Evolutionary conservation across 2,113 vertebrate species (phyloP).

Genomic region (Ophthalmolycus amberensis): DNA sequence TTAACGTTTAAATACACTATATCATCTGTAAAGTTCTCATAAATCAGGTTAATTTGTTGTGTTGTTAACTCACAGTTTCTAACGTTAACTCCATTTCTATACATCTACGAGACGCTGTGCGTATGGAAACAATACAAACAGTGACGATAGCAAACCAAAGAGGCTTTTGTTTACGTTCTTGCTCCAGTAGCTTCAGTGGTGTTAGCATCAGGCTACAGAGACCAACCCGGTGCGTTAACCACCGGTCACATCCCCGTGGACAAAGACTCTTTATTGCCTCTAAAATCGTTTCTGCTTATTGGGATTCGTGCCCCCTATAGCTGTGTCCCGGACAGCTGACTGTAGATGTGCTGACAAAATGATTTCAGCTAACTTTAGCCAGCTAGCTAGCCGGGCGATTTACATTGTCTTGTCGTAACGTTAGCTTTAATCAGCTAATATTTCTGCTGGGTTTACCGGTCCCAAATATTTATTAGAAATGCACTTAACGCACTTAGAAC

Average conservation of each 20-base stretch:
- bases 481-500: neutral
- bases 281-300: neutral
- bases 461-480: neutral
- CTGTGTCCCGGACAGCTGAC: neutral
- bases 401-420: conserved; percentile 62
- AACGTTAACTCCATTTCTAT: neutral
- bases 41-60: neutral
- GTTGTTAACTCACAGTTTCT: neutral
- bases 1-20: neutral
- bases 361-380: conserved; percentile 58
- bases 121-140: neutral
- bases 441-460: neutral
- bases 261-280: neutral
- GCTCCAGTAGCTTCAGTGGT: conserved; percentile 26
- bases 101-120: neutral
- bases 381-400: conserved; percentile 40
- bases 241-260: rapidly evolving
- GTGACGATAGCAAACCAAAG: conserved; percentile 8
- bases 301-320: neutral
- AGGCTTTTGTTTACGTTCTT: conserved; percentile 77
- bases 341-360: conserved; percentile 55
- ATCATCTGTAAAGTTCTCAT: neutral
- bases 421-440: conserved; percentile 55
- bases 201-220: conserved; percentile 36
- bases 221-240: neutral